Evolutionary conservation across 2,113 vertebrate species (phyloP).

Genomic region (Pterocles burchelli): DNA sequence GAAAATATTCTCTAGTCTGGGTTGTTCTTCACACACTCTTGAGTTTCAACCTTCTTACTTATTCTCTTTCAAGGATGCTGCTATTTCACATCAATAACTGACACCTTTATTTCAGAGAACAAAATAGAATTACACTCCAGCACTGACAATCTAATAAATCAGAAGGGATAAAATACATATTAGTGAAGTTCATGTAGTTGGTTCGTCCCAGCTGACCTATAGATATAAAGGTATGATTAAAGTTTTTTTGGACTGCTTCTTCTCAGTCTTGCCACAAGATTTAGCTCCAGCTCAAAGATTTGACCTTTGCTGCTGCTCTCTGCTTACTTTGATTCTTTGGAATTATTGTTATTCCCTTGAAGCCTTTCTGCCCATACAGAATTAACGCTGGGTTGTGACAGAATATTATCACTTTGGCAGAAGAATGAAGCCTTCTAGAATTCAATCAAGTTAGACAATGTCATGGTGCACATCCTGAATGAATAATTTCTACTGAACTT

Average conservation of each 20-base stretch:
- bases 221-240: slow-evolving; percentile 71
- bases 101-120: slow-evolving; percentile 70
- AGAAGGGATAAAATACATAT: slow-evolving; percentile 57
- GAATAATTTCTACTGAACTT: slow-evolving; percentile 15
- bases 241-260: slow-evolving; percentile 59
- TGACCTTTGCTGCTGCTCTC: slow-evolving; percentile 67
- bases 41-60: slow-evolving; percentile 50
- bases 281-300: slow-evolving; percentile 62
- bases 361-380: slow-evolving; percentile 74
- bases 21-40: slow-evolving; percentile 50
- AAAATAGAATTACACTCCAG: slow-evolving; percentile 68
- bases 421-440: slow-evolving; percentile 77
- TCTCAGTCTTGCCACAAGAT: slow-evolving; percentile 59
- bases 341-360: slow-evolving; percentile 78
- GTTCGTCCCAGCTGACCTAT: slow-evolving; percentile 62
- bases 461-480: slow-evolving; percentile 28
- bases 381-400: slow-evolving; percentile 79
- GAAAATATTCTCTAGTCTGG: slow-evolving; percentile 15
- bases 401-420: slow-evolving; percentile 79
- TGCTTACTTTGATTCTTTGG: slow-evolving; percentile 70
- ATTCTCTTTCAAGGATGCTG: slow-evolving; percentile 56
- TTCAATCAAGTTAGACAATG: slow-evolving; percentile 79
- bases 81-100: slow-evolving; percentile 63
- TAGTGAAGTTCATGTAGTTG: slow-evolving; percentile 53
- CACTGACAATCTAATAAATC: slow-evolving; percentile 62